Evolutionary conservation across 2,888 invertebrate genomes (phyloP).

Genomic region (Coremacera marginata): DNA sequence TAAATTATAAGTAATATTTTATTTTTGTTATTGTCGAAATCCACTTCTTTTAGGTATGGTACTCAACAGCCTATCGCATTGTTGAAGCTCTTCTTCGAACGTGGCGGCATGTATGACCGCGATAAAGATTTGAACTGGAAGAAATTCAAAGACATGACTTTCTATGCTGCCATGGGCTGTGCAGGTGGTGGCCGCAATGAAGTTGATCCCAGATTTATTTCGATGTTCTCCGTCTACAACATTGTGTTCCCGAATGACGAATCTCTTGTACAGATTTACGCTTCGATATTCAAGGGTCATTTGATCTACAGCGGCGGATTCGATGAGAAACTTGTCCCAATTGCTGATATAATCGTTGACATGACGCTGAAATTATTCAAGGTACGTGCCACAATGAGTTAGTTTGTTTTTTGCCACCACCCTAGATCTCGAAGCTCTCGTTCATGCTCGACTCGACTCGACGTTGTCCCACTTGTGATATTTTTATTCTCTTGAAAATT

Average conservation of each 20-base stretch:
- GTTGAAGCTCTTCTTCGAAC: conserved; percentile 89
- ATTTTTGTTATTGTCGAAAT: not conserved
- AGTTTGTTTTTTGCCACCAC: not conserved
- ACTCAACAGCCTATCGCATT: conserved; percentile 95
- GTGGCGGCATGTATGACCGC: conserved; percentile 89
- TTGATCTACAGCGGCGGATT: conserved; percentile 73
- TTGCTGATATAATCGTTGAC: conserved; percentile 77
- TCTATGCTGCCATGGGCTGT: conserved; percentile 86
- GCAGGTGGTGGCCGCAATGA: conserved; percentile 92
- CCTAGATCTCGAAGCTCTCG: not conserved
- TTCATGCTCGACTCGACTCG: not conserved
- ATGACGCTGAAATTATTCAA: conserved; percentile 88
- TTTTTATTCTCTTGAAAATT: conserved; percentile 56
- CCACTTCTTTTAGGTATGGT: conserved; percentile 74
- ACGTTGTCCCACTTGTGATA: conserved; percentile 28
- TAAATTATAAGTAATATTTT: no score
- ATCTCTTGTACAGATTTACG: conserved; percentile 85
- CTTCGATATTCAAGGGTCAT: conserved; percentile 85
- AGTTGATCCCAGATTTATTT: conserved; percentile 91
- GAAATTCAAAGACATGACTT: conserved; percentile 81
- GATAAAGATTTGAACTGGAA: conserved; percentile 93
- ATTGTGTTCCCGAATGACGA: conserved; percentile 84
- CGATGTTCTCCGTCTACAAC: conserved; percentile 90
- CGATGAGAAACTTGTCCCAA: conserved; percentile 74
- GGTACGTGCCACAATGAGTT: conserved; percentile 67